A percentile compares a stretch with the other conserved stretches of the same genome.
phyloP scores from a whole-genome alignment of 2,113 vertebrate genomes.

The Upupa epops region DNA sequence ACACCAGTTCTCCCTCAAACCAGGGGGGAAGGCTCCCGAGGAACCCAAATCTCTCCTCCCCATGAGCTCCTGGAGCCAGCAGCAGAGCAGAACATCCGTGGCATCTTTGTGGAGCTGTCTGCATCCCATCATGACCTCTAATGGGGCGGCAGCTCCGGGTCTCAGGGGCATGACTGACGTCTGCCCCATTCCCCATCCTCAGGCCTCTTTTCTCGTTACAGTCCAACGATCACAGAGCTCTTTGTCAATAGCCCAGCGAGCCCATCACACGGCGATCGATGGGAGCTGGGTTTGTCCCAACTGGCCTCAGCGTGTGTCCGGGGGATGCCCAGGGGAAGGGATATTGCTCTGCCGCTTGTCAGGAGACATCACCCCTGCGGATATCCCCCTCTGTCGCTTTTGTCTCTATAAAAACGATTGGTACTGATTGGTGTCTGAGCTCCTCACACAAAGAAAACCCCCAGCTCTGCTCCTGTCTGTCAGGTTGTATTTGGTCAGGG shows the following conservation, averaged over 20 bases:
- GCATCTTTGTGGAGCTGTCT: neutral
- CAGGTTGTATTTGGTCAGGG: too few relatives aligned
- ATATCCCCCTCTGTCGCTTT: neutral
- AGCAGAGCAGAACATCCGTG: neutral
- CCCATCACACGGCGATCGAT: neutral
- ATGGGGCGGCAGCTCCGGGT: constrained; percentile 12
- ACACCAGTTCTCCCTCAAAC: neutral
- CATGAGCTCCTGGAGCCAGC: neutral
- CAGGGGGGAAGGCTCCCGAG: neutral
- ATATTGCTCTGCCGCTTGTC: neutral
- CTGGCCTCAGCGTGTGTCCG: neutral
- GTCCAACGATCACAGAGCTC: constrained; percentile 26
- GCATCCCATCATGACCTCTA: constrained; percentile 10
- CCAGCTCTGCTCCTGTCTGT: neutral
- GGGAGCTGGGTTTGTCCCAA: neutral
- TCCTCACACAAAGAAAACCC: neutral
- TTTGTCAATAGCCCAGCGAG: constrained; percentile 44
- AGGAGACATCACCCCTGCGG: neutral
- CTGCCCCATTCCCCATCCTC: constrained; percentile 22
- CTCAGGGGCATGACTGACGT: constrained; percentile 48
- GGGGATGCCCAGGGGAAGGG: neutral
- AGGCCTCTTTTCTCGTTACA: constrained; percentile 45
- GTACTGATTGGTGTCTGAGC: neutral
- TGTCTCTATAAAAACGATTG: neutral
- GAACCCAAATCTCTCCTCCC: neutral